Conservation (phyloP, 2,888 invertebrate species). For the Chouioia cunea region DNA sequence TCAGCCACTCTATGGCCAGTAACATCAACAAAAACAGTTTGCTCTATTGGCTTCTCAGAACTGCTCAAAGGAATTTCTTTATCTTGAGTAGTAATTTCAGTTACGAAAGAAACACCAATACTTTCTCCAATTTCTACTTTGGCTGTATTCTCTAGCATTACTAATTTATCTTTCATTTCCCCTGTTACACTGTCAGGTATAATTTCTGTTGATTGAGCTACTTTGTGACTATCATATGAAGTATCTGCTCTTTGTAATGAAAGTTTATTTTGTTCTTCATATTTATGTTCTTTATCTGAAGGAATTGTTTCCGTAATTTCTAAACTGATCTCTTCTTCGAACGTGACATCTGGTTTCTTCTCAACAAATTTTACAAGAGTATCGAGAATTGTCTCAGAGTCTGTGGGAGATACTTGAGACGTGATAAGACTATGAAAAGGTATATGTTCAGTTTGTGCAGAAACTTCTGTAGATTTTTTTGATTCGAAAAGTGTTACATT, state of each 20-base stretch:
- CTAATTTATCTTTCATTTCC: constrained; percentile 64
- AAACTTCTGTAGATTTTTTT: constrained; percentile 66
- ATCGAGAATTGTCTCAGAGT: constrained; percentile 60
- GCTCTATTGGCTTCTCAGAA: constrained; percentile 65
- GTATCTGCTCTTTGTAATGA: constrained; percentile 65
- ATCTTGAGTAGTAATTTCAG: constrained; percentile 72
- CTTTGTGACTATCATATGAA: constrained; percentile 69
- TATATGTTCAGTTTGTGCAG: constrained; percentile 72
- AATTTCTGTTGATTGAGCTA: constrained; percentile 74
- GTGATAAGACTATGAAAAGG: constrained; percentile 71
- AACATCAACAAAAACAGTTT: constrained; percentile 69
- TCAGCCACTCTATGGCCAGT: constrained; percentile 71
- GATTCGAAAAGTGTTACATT: constrained; percentile 60
- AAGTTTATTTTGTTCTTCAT: constrained; percentile 55
- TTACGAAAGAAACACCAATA: constrained; percentile 70
- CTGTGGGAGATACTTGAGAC: constrained; percentile 62
- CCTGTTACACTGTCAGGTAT: constrained; percentile 70
- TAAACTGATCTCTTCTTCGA: constrained; percentile 70
- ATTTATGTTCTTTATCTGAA: constrained; percentile 68
- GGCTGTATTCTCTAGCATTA: constrained; percentile 58
- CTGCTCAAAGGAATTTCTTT: constrained; percentile 69
- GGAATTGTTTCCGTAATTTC: constrained; percentile 71
- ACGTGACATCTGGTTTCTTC: constrained; percentile 58
- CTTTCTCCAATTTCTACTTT: constrained; percentile 59
- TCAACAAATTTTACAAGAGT: constrained; percentile 62